Evolutionary conservation across 2,888 invertebrate genomes (phyloP).

Genomic region (Cataglyphis albicans): DNA sequence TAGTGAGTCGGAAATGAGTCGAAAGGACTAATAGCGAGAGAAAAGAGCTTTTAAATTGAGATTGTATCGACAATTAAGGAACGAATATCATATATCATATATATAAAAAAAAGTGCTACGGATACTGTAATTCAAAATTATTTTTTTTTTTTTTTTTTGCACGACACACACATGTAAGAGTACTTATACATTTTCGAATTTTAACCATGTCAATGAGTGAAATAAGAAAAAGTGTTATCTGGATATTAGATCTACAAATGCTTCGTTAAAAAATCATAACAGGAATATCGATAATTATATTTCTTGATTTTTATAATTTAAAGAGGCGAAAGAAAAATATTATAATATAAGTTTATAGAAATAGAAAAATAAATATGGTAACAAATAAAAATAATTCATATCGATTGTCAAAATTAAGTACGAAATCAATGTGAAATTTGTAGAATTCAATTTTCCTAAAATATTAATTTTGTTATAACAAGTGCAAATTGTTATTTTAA

Average conservation of each 20-base stretch:
- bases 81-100: not conserved
- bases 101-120: not conserved
- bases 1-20: not conserved
- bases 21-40: not conserved
- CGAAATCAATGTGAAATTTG: not conserved
- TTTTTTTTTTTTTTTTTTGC: conserved; percentile 3
- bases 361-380: not conserved
- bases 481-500: too few species aligned
- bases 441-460: too few species aligned
- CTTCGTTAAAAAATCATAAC: too few species aligned
- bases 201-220: not conserved
- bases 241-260: not conserved
- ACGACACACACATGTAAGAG: not conserved
- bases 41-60: not conserved
- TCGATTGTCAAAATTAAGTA: not conserved
- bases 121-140: not conserved
- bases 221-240: not conserved
- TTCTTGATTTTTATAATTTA: not conserved
- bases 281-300: not conserved
- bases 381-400: not conserved
- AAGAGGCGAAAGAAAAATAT: not conserved
- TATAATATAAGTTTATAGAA: not conserved
- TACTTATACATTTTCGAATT: not conserved
- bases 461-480: too few species aligned
- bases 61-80: not conserved